Evolutionary conservation across 92 coral and sea anemone species (phyloP).

Genomic region (Chrysogorgia sp.): DNA sequence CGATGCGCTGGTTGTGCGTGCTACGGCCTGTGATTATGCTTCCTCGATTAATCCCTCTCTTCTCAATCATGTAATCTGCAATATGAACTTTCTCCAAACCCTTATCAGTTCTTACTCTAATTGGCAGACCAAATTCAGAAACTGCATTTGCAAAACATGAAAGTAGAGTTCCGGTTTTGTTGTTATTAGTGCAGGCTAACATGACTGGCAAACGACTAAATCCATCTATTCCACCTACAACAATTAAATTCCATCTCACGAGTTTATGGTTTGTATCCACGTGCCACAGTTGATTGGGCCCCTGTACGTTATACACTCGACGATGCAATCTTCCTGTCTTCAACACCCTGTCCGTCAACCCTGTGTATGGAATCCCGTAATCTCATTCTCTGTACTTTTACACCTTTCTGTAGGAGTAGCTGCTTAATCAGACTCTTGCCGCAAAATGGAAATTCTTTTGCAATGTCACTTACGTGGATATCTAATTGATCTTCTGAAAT

Average conservation of each 20-base stretch:
- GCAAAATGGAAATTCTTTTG: constrained; percentile 63
- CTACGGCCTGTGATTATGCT: constrained; percentile 59
- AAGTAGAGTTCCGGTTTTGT: constrained; percentile 44
- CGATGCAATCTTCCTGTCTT: constrained; percentile 38
- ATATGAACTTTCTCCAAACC: constrained; percentile 56
- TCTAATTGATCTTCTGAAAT: constrained; percentile 55
- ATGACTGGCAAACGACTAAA: constrained; percentile 41
- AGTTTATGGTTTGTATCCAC: constrained; percentile 49
- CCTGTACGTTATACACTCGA: constrained; percentile 43
- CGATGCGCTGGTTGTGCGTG: constrained; percentile 52
- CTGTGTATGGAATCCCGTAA: constrained; percentile 43
- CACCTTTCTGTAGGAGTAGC: constrained; percentile 52
- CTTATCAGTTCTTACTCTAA: constrained; percentile 27
- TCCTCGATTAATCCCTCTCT: constrained; percentile 58
- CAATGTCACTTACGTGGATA: constrained; percentile 36
- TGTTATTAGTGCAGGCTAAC: constrained; percentile 43
- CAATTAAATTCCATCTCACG: constrained; percentile 49
- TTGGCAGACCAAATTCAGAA: constrained; percentile 46
- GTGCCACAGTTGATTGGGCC: constrained; percentile 42
- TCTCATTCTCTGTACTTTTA: constrained; percentile 62
- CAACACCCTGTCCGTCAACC: constrained; percentile 40
- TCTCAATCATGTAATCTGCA: constrained; percentile 56
- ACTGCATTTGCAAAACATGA: constrained; percentile 36
- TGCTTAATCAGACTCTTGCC: constrained; percentile 61
- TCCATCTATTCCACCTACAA: constrained; percentile 56